Percentiles rank a stretch among this genome's conserved stretches.
Evolutionary conservation across 2,888 invertebrate genomes (phyloP).

Genomic region (Idaea biselata): DNA sequence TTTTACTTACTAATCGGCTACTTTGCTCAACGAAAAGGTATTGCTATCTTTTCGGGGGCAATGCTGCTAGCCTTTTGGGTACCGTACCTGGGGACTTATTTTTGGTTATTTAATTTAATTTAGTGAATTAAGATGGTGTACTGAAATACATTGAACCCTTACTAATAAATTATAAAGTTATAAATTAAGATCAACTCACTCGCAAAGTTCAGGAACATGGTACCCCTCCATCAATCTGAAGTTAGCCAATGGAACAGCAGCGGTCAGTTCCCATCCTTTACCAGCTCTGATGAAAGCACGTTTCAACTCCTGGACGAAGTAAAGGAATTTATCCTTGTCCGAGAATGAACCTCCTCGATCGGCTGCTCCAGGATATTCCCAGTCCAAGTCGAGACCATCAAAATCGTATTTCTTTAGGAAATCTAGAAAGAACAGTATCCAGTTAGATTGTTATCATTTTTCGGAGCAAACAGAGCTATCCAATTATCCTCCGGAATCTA

Average conservation of each 20-base stretch:
- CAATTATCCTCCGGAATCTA: not conserved
- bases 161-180: not conserved
- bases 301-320: slow-evolving; percentile 89
- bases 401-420: slow-evolving; percentile 89
- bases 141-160: too few relatives aligned
- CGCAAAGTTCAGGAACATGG: slow-evolving; percentile 93
- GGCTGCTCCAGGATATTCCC: slow-evolving; percentile 95
- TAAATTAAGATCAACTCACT: slow-evolving; percentile 80
- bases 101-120: too few relatives aligned
- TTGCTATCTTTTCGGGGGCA: too few relatives aligned
- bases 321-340: slow-evolving; percentile 91
- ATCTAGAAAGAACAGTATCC: slow-evolving; percentile 55
- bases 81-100: too few relatives aligned
- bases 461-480: not conserved
- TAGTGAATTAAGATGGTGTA: too few relatives aligned
- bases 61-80: too few relatives aligned
- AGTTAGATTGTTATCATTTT: not conserved
- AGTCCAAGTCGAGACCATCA: slow-evolving; percentile 93
- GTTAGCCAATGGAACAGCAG: slow-evolving; percentile 93
- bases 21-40: too few relatives aligned
- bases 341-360: slow-evolving; percentile 91
- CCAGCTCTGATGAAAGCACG: slow-evolving; percentile 88
- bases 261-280: slow-evolving; percentile 92
- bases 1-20: too few relatives aligned
- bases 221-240: slow-evolving; percentile 94